These are phyloP conservation scores for Triplophysa tibetana DNA, from an alignment of 2,113 vertebrate species.

Conservation along the genomic window DNA sequence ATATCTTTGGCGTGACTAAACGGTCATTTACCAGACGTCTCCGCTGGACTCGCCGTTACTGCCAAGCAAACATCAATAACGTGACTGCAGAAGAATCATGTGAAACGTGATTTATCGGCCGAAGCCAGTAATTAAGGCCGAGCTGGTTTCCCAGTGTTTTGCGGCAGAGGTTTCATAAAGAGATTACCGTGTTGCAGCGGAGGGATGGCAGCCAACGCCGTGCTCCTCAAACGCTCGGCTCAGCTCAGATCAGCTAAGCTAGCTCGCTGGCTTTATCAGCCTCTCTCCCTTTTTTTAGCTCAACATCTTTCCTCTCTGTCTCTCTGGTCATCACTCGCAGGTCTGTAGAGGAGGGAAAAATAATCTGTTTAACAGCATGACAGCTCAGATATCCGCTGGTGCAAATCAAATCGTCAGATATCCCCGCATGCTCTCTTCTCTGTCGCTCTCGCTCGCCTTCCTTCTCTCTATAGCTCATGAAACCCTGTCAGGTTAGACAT, in stretches of 20 bases:
- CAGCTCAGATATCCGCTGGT: slow-evolving; percentile 47
- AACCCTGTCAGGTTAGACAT: slow-evolving; percentile 18
- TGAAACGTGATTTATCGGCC: slow-evolving; percentile 42
- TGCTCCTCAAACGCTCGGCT: slow-evolving; percentile 27
- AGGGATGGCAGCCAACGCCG: neutral
- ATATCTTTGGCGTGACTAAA: slow-evolving; percentile 37
- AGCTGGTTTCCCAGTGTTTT: slow-evolving; percentile 42
- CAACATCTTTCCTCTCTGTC: slow-evolving; percentile 6
- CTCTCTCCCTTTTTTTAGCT: slow-evolving; percentile 12
- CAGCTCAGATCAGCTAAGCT: slow-evolving; percentile 27
- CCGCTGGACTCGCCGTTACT: slow-evolving; percentile 12
- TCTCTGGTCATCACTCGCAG: slow-evolving; percentile 34
- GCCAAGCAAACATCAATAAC: slow-evolving; percentile 36
- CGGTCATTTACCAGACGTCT: slow-evolving; percentile 35
- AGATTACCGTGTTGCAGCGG: slow-evolving; percentile 49
- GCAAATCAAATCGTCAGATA: slow-evolving; percentile 48
- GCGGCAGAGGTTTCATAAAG: slow-evolving; percentile 56
- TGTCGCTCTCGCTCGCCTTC: slow-evolving; percentile 1
- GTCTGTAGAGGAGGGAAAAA: slow-evolving; percentile 39
- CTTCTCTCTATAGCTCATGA: slow-evolving; percentile 17
- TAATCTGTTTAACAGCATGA: slow-evolving; percentile 56
- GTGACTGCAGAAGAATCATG: slow-evolving; percentile 25
- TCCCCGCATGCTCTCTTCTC: slow-evolving; percentile 41
- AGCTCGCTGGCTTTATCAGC: slow-evolving; percentile 17
- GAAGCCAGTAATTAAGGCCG: slow-evolving; percentile 53